phyloP scores from a whole-genome alignment of 1,140 invertebrate genomes.

The Drosophila arawakana region DNA sequence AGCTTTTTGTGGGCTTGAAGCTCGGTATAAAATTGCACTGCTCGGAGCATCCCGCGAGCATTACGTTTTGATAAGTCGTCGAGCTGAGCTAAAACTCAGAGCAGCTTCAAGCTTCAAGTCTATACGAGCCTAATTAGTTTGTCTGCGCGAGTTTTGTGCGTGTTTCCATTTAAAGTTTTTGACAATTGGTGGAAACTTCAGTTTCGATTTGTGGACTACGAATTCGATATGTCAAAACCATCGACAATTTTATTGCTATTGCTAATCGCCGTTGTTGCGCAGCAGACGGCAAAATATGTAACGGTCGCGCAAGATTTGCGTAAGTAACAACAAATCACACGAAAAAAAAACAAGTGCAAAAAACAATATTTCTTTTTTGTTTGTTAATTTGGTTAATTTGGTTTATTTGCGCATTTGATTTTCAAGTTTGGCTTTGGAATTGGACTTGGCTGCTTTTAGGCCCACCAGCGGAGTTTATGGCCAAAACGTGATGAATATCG shows the following conservation, averaged over 20 bases:
- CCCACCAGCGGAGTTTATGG: slow-evolving; percentile 56
- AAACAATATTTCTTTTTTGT: slow-evolving; percentile 35
- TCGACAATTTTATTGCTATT: slow-evolving; percentile 51
- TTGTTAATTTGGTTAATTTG: background rate
- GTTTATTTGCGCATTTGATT: slow-evolving; percentile 50
- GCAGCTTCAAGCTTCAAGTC: background rate
- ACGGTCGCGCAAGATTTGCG: slow-evolving; percentile 79
- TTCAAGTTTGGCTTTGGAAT: slow-evolving; percentile 31
- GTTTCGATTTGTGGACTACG: slow-evolving; percentile 21
- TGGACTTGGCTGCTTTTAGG: slow-evolving; percentile 29
- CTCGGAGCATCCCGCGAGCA: slow-evolving; percentile 69
- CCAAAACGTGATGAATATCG: slow-evolving; percentile 71
- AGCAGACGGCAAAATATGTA: slow-evolving; percentile 57
- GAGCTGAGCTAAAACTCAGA: slow-evolving; percentile 36
- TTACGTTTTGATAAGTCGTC: slow-evolving; percentile 68
- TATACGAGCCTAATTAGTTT: slow-evolving; percentile 7
- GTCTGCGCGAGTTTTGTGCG: slow-evolving; percentile 36
- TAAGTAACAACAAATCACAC: slow-evolving; percentile 61
- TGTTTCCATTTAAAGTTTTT: slow-evolving; percentile 13
- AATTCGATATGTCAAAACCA: slow-evolving; percentile 57
- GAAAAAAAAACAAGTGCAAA: slow-evolving; percentile 36
- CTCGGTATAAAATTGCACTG: slow-evolving; percentile 67
- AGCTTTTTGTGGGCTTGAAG: slow-evolving; percentile 57
- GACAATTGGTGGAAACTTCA: slow-evolving; percentile 20
- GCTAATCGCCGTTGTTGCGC: slow-evolving; percentile 72